Evolutionary conservation across 2,797 vertebrate species (phyloP), one percentile per base, ranked within the genome.

Genomic region (Argya squamiceps): DNA sequence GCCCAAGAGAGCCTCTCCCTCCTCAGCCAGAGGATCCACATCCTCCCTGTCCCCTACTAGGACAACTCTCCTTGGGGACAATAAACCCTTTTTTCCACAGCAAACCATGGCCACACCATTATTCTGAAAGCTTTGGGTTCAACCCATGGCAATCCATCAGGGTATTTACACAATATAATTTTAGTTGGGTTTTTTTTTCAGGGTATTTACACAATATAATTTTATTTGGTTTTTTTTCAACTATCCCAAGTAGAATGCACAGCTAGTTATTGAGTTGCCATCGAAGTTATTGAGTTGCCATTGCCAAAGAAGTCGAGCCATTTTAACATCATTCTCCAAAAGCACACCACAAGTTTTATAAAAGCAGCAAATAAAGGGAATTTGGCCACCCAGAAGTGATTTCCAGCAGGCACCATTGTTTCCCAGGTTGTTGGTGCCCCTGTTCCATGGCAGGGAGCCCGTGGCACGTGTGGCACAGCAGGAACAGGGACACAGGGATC

Each of bases 401-500:
- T 85, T 80, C 67, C 68, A 77, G 70, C 43, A 59, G 32, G 13
- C 4, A 8, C 17, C 43, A 1, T 1, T 4, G 26, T 1, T 52
- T 8, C 53, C 64, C 49, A 60, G 8, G 4, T 1, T 20, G 27
- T 8, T 8, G 0, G 5, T 46, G 60, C 32, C 49, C 49, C 41
- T 14, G 0, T 37, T 4, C 4, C 41, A 8, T 0, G 0, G 12
- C 53, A 3, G 5, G 64, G 60, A 81, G 36, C 34, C 4, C 3
- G 0, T 0, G 56, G 88, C 67, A 30, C 0, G 0, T 1, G 52
- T 14, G 29, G 88, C 6, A 2, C 0, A 1, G 58, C 84, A 71
- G 82, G 64, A 46, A 34, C 82, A 63, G 1, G 1, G 83, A 13
- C 44, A 65, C n/a, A 34, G 91, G 30, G 80, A 16, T 9, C 3